Evolutionary conservation across 2,113 vertebrate genomes (phyloP).

Genomic region (Crotalus horridus): DNA sequence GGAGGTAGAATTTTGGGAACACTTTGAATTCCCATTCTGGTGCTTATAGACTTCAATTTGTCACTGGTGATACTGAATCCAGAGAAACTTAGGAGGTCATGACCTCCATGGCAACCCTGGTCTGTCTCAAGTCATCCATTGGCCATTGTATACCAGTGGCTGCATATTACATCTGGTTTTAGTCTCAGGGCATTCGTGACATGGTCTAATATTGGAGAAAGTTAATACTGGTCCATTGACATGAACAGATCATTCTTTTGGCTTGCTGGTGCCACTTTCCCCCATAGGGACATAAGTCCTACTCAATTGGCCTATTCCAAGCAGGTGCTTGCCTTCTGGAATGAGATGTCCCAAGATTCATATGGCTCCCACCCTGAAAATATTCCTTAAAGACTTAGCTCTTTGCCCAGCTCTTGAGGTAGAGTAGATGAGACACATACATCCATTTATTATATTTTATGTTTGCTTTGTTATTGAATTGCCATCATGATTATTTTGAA

Average conservation of each 20-base stretch:
- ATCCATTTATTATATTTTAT: background rate
- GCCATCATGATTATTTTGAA: background rate
- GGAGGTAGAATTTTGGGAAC: background rate
- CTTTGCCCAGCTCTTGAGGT: background rate
- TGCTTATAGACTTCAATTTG: background rate
- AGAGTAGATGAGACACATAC: background rate
- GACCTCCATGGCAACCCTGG: background rate
- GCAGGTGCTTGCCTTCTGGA: background rate
- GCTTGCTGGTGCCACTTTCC: background rate
- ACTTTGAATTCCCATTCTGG: background rate
- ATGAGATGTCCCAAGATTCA: background rate
- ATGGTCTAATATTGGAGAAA: background rate
- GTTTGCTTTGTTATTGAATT: background rate
- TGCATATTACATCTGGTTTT: background rate
- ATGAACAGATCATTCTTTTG: background rate
- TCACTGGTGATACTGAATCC: background rate
- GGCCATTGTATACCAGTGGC: background rate
- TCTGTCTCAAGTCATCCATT: background rate
- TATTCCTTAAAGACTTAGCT: background rate
- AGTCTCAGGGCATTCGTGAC: background rate
- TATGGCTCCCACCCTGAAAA: background rate
- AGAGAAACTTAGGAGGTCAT: background rate
- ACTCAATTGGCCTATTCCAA: background rate
- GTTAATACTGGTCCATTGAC: background rate
- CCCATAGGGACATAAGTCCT: background rate